Conservation (phyloP, 2,797 vertebrate genomes). For the Oreonectes daqikongensis region DNA sequence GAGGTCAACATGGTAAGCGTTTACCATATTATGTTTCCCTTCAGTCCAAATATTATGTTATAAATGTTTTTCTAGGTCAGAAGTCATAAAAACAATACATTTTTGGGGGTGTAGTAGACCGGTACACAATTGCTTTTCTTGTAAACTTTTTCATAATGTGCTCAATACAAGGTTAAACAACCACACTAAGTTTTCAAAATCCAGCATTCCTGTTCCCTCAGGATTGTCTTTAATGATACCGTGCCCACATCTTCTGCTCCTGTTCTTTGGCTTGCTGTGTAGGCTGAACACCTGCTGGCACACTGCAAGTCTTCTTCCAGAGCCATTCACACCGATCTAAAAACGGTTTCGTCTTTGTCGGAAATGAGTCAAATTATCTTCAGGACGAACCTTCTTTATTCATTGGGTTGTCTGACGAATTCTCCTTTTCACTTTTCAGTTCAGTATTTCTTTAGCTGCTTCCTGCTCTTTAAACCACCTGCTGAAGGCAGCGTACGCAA, state of each 20-base stretch:
- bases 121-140: neutral
- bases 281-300: constrained; percentile 41
- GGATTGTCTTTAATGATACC: neutral
- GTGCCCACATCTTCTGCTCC: neutral
- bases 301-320: constrained; percentile 1
- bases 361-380: constrained; percentile 44
- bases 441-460: neutral
- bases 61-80: neutral
- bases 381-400: constrained; percentile 1
- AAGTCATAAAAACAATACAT: neutral
- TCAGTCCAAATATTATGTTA: neutral
- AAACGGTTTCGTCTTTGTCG: neutral
- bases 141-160: neutral
- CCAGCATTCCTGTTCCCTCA: neutral
- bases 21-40: neutral
- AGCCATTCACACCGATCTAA: constrained; percentile 21
- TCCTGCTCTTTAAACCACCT: neutral
- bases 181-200: neutral
- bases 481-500: neutral
- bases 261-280: constrained; percentile 37
- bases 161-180: neutral
- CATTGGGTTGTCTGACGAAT: neutral
- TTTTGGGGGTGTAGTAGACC: neutral
- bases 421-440: constrained; percentile 10
- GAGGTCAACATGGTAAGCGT: neutral